Conservation (phyloP, 2,797 vertebrate species). For the Microctenopoma stevenorrisi region DNA sequence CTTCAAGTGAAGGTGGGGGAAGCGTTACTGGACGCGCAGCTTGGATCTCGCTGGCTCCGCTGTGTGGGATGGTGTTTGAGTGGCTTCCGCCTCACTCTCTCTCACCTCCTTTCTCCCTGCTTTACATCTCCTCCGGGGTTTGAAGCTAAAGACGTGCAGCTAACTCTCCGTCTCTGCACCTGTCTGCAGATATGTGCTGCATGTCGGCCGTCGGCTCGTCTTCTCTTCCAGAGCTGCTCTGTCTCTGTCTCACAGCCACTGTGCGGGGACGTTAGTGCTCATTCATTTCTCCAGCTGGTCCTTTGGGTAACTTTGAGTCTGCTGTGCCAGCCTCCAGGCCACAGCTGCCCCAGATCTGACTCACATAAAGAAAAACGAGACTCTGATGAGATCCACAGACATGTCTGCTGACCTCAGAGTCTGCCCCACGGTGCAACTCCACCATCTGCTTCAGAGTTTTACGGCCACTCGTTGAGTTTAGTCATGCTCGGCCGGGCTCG, state of each 20-base stretch:
- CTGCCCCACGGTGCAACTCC: not conserved
- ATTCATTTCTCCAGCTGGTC: slow-evolving; percentile 21
- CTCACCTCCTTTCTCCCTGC: not conserved
- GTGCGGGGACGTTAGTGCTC: slow-evolving; percentile 5
- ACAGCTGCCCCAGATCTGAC: slow-evolving; percentile 24
- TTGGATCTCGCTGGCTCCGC: not conserved
- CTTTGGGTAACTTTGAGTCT: not conserved
- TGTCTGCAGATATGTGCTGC: not conserved
- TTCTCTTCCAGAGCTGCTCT: not conserved
- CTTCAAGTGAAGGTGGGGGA: slow-evolving; percentile 5
- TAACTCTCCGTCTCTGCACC: not conserved
- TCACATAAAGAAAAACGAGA: slow-evolving; percentile 9
- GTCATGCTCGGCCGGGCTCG: not conserved
- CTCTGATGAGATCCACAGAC: slow-evolving; percentile 4
- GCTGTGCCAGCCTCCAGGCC: slow-evolving; percentile 6
- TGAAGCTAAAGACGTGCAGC: slow-evolving; percentile 15
- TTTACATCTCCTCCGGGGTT: not conserved
- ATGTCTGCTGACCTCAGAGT: slow-evolving; percentile 24
- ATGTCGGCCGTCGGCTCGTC: too few relatives aligned
- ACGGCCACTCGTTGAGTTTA: not conserved
- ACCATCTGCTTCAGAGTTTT: slow-evolving; percentile 34
- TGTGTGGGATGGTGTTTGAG: slow-evolving; percentile 6
- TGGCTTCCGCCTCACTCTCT: not conserved
- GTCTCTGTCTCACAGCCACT: slow-evolving; percentile 12
- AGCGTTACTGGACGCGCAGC: slow-evolving; percentile 6